A percentile compares a stretch with the other conserved stretches of the same genome.
Evolutionary conservation across 2,113 vertebrate species (phyloP).

Genomic region (Vulpes lagopus): DNA sequence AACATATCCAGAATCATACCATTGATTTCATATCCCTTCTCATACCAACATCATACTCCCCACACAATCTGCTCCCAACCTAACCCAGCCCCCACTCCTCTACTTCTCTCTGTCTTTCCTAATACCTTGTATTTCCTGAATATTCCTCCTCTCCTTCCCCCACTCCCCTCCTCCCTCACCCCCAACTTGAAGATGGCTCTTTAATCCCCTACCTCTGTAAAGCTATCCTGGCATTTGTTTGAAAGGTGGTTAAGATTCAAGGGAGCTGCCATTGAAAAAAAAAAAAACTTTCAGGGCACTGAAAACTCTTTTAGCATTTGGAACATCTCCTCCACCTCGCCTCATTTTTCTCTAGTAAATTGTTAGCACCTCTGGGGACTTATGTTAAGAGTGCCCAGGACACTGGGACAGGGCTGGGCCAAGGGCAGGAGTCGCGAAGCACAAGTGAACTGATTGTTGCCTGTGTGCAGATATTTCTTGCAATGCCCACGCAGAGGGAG

Average conservation of each 20-base stretch:
- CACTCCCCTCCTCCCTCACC: rapidly evolving
- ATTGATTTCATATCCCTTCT: not conserved
- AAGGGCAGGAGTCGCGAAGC: not conserved
- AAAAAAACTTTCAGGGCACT: not conserved
- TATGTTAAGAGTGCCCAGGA: not conserved
- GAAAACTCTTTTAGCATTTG: not conserved
- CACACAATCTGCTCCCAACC: not conserved
- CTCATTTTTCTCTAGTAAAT: not conserved
- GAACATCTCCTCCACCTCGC: not conserved
- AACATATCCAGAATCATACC: not conserved
- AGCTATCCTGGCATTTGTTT: not conserved
- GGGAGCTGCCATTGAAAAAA: not conserved
- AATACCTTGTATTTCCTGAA: not conserved
- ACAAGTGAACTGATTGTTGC: not conserved
- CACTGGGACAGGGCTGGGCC: not conserved
- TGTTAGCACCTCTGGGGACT: not conserved
- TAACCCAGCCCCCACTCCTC: too few relatives aligned
- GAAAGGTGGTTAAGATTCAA: not conserved
- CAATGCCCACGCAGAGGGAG: not conserved
- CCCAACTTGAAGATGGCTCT: not conserved
- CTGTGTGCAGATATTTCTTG: not conserved
- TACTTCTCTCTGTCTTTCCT: not conserved
- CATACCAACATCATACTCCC: not conserved
- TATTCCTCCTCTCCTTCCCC: not conserved
- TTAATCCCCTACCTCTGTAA: not conserved